Evolutionary conservation across 2,797 vertebrate species (phyloP), one percentile per base, ranked within the genome.

Genomic region (Chelmon rostratus): DNA sequence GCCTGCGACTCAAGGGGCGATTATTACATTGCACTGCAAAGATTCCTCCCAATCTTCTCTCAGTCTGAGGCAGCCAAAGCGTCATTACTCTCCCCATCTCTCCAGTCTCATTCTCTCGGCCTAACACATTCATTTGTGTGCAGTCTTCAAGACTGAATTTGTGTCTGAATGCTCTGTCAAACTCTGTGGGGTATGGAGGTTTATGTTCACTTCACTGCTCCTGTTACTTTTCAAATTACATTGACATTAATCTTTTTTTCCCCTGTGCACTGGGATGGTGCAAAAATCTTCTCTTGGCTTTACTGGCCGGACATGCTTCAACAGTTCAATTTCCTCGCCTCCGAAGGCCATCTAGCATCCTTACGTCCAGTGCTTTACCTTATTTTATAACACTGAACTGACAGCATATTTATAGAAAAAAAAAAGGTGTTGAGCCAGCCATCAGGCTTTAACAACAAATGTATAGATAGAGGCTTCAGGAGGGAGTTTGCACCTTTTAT

Each of bases 151-250:
- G 73, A 64, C 66, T 47, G 79, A 80, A 77, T 86, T 77, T 81
- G 50, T 83, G 69, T 89, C 77, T 70, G 79, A 90, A 78, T 72
- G 85, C 77, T 78, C 70, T 68, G 80, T 86, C 73, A 72, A 50
- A 72, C 79, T 82, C 69, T 53, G 63, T 33, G 61, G 75, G 69
- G 70, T 85, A 81, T 79, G 63, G 53, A 82, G 87, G 75, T 91
- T 91, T 86, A 90, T 90, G 76, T 89, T 71, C 93, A 91, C 90
- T 83, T 90, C 89, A 88, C 72, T 89, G 91, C 86, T 86, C 81
- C 73, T 50, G 85, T 86, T 88, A 79, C 89, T 88, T 91, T 91
- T 89, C 50, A 90, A 91, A 89, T 92, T 87, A 86, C 84, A 85
- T 42, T 83, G 79, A 86, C 82, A 88, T 89, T 89, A 92, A 78